phyloP scores from a whole-genome alignment of 2,888 invertebrate genomes.

The Patella depressa region DNA sequence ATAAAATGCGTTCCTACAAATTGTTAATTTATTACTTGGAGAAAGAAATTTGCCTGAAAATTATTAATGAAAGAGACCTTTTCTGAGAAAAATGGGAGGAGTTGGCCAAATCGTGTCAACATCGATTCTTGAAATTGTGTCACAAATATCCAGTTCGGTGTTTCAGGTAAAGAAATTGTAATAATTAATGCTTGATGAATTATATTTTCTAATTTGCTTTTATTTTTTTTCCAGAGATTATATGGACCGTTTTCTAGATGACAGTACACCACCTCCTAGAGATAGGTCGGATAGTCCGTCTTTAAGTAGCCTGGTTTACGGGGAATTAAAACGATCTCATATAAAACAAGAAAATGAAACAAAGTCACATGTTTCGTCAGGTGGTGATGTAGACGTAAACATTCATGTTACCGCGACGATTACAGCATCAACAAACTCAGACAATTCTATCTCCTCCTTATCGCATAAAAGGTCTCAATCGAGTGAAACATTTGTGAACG shows the following conservation, averaged over 20 bases:
- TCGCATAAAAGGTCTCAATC: constrained; percentile 16
- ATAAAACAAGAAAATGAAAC: constrained; percentile 51
- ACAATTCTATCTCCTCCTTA: constrained; percentile 34
- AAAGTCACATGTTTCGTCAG: constrained; percentile 30
- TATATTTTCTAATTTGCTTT: constrained; percentile 6
- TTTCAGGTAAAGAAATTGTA: too few species aligned
- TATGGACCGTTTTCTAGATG: constrained; percentile 89
- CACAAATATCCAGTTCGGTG: too few species aligned
- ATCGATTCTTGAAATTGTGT: too few species aligned
- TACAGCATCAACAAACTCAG: constrained; percentile 30
- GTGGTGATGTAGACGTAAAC: not conserved
- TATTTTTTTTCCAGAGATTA: constrained; percentile 78
- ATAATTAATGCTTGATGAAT: not conserved
- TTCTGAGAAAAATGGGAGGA: too few species aligned
- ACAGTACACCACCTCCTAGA: constrained; percentile 68
- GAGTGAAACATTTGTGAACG: not conserved
- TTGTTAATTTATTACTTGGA: too few species aligned
- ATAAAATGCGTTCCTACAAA: too few species aligned
- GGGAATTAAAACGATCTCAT: constrained; percentile 72
- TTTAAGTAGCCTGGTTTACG: constrained; percentile 74
- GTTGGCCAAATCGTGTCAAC: too few species aligned
- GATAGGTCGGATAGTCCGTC: constrained; percentile 81
- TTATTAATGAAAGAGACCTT: too few species aligned
- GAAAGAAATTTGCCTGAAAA: too few species aligned
- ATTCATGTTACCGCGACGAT: constrained; percentile 17